Percentiles rank a stretch among this genome's conserved stretches.
Evolutionary conservation across 2,888 invertebrate genomes (phyloP).

Genomic region (Amorpha juglandis): DNA sequence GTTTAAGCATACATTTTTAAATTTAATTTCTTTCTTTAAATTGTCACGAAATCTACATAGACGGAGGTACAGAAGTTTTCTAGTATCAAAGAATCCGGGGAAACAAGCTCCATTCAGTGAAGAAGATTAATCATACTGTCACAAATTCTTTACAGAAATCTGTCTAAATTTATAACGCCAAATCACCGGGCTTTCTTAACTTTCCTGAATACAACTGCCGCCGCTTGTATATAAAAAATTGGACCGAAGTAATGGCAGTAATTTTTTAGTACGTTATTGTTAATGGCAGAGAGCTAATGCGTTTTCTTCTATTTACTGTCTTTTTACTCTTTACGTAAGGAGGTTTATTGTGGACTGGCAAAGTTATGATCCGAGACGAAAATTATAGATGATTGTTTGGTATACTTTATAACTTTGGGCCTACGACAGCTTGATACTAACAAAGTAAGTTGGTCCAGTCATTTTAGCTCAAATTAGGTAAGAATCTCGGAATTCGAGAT

Average conservation of each 20-base stretch:
- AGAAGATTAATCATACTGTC: conserved; percentile 17
- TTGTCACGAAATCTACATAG: background rate
- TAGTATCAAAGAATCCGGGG: background rate
- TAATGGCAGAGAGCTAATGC: conserved; percentile 1
- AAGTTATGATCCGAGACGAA: background rate
- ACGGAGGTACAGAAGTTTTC: background rate
- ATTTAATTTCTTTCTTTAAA: no score
- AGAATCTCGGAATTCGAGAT: no score
- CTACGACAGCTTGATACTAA: no score
- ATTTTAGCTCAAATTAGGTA: no score
- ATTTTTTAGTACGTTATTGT: conserved; percentile 13
- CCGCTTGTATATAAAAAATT: background rate
- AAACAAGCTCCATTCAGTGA: background rate
- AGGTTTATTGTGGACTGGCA: background rate
- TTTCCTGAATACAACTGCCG: background rate
- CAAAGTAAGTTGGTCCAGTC: no score
- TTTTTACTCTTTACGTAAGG: background rate
- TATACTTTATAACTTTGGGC: background rate
- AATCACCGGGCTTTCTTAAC: conserved; percentile 20
- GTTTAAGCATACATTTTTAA: no score
- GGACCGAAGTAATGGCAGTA: conserved; percentile 10
- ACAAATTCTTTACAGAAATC: conserved; percentile 19
- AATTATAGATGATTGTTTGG: background rate
- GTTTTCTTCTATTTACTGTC: background rate
- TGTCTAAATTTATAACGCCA: conserved; percentile 6